A percentile compares a stretch with the other conserved stretches of the same genome.
Conservation (phyloP, 2,888 invertebrate genomes). For the Meghimatium bilineatum region DNA sequence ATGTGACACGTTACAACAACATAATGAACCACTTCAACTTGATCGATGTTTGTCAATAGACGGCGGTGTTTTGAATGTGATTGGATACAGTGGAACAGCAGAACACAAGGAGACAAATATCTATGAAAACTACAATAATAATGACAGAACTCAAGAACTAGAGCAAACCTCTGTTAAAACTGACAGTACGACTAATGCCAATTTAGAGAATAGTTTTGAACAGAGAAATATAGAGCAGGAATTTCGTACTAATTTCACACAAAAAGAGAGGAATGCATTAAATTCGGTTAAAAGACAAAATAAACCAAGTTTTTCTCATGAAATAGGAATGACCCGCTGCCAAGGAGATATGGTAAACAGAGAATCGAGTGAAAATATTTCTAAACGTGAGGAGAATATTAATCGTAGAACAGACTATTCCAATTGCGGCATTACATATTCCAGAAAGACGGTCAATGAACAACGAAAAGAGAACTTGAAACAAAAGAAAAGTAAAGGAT, state of each 20-base stretch:
- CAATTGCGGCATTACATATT: background rate
- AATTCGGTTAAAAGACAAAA: background rate
- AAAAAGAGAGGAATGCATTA: background rate
- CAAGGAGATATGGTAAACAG: background rate
- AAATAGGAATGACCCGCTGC: background rate
- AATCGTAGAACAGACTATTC: background rate
- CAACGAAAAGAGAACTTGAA: background rate
- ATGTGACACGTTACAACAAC: background rate
- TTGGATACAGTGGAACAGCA: background rate
- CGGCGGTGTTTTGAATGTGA: background rate
- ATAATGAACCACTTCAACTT: background rate
- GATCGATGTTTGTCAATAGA: background rate
- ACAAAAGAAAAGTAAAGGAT: background rate
- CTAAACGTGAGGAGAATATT: background rate
- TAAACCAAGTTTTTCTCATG: background rate
- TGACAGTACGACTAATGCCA: background rate
- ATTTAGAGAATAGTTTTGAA: background rate
- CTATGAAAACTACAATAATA: background rate
- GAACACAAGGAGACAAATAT: too few relatives aligned
- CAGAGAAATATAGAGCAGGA: background rate
- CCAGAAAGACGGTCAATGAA: background rate
- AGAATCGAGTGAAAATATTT: background rate
- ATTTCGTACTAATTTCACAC: background rate
- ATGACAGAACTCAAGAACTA: too few relatives aligned
- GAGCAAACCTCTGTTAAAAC: too few relatives aligned